Evolutionary conservation across 2,888 invertebrate species (phyloP), one percentile per base, ranked within the genome.

Genomic region (Octodonta nipae): DNA sequence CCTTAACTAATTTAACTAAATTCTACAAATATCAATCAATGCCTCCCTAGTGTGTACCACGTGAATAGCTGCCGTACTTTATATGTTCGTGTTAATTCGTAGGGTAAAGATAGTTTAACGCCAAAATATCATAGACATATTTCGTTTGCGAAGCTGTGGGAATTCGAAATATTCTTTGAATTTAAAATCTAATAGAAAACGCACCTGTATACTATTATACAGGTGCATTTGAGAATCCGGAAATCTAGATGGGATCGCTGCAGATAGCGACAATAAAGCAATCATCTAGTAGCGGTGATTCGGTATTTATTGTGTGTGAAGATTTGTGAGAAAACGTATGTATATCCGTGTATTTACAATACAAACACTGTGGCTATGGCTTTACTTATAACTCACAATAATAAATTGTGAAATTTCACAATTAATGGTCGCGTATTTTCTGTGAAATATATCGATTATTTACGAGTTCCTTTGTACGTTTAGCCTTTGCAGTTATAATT

Each of bases 391-490:
- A 43, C 35, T 42, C 35, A 39, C 36, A 38, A 37, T 33, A 42
- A 46, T 48, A 46, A 46, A 48, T 48, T 41, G 43, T 36, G 31
- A 46, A 45, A 45, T 44, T 45, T 41, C 36, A 38, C 42, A 43
- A 42, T 48, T 46, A 50, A 48, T 48, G 47, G 41, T 42, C 42
- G 41, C 43, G 45, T 42, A 34, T 37, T 47, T 47, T 44, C 47
- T 42, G 40, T 47, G 45, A 47, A 49, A 47, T 45, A 44, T 47
- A 45, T 40, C 37, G 45, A 43, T 44, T 47, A 46, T 47, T 47
- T 49, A 49, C 41, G 47, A 35, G 39, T 32, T 35, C 37, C 43
- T 41, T 35, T 35, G 22, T 33, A 12, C 33, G 28, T 33, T 28
- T 29, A 33, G 33, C 33, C 29, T 33, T 33, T 33, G 33, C 33